These are phyloP conservation scores for Dendronephthya gigantea DNA, from an alignment of 64 coral and sea anemone genomes.

Conservation along the genomic window DNA sequence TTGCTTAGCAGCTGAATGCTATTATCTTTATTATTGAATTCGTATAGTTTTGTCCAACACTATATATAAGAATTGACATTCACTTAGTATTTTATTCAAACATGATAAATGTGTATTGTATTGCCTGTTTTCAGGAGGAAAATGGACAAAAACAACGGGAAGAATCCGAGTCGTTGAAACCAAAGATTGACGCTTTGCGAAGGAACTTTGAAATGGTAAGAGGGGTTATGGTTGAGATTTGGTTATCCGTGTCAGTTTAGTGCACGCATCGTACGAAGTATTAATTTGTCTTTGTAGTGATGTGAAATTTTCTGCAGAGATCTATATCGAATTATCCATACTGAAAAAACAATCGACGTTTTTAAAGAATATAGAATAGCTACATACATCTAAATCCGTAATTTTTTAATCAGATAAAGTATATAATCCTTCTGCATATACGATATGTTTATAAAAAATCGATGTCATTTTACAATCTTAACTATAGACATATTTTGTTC, in stretches of 20 bases:
- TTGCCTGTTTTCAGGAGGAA: background rate
- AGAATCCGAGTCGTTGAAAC: background rate
- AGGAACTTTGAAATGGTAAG: background rate
- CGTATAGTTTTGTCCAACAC: background rate
- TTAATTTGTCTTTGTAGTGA: background rate
- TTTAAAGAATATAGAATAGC: too few relatives aligned
- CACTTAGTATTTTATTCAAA: background rate
- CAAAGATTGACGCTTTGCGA: background rate
- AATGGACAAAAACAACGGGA: background rate
- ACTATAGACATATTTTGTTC: too few relatives aligned
- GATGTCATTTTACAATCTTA: too few relatives aligned
- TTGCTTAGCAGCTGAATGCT: background rate
- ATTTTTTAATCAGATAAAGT: too few relatives aligned
- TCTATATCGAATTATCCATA: too few relatives aligned
- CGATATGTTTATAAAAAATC: too few relatives aligned
- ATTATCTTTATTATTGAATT: background rate
- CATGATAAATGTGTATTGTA: conserved; percentile 1
- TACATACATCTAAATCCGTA: too few relatives aligned
- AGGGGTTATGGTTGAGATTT: background rate
- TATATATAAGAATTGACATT: background rate
- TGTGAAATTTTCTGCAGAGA: too few relatives aligned
- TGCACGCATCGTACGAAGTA: background rate
- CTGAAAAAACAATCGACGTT: too few relatives aligned
- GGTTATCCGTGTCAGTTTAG: background rate
- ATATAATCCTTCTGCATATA: too few relatives aligned